Evolutionary conservation across 2,888 invertebrate species (phyloP).

Genomic region (Eucera pruinosa): DNA sequence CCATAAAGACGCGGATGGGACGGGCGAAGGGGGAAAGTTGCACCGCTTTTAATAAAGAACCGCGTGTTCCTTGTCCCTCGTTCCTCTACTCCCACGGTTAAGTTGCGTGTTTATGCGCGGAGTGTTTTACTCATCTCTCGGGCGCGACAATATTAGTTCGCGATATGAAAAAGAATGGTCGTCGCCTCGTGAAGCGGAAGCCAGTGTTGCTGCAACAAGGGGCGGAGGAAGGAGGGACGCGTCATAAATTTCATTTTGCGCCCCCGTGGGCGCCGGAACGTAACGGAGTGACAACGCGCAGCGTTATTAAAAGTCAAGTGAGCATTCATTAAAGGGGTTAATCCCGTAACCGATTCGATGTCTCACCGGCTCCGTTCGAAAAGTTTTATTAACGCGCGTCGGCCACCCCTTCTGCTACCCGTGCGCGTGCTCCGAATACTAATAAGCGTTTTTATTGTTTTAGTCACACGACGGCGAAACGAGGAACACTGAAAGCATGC

Average conservation of each 20-base stretch:
- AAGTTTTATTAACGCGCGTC: constrained; percentile 46
- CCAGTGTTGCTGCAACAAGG: background rate
- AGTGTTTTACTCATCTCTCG: constrained; percentile 31
- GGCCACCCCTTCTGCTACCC: background rate
- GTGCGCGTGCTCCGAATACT: constrained; percentile 23
- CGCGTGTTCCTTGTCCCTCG: constrained; percentile 7
- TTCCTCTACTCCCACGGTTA: background rate
- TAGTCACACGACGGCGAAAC: no score
- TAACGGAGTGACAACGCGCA: constrained; percentile 41
- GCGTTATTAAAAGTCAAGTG: constrained; percentile 60
- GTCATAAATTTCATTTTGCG: constrained; percentile 56
- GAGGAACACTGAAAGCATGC: no score
- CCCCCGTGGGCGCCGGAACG: constrained; percentile 1
- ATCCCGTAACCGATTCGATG: constrained; percentile 52
- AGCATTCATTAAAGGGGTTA: constrained; percentile 59
- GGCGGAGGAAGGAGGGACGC: background rate
- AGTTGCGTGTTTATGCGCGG: constrained; percentile 40
- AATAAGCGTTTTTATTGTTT: constrained; percentile 43
- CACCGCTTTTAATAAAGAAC: constrained; percentile 70
- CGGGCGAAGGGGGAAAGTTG: constrained; percentile 30
- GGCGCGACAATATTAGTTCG: constrained; percentile 66
- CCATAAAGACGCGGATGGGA: constrained; percentile 10
- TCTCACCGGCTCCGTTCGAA: constrained; percentile 28
- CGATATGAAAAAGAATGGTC: constrained; percentile 58
- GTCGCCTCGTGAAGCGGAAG: constrained; percentile 30